Base-by-base conservation (phyloP, 2,113 vertebrate species). In the Stictonetta naevosa region DNA sequence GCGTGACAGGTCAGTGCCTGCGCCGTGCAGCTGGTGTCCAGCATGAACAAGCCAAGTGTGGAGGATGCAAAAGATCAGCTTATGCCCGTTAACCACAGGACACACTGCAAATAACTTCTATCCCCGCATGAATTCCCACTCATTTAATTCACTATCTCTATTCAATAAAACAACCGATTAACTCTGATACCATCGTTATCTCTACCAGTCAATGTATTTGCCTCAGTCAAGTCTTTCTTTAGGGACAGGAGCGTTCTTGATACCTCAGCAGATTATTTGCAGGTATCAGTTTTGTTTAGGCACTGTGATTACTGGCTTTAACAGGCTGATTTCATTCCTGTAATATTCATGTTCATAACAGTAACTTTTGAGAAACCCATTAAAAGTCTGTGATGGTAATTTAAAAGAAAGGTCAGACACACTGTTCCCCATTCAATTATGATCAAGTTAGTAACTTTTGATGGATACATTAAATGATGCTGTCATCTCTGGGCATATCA, bases 391-490 rank as follows among this genome's bases (percentile, higher is more conserved):
- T 2, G 5, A 42, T 38, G 40, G 50, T 82, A 91, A 69, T 92
- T 91, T 84, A 56, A 91, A 92, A 69, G 58, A 88, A 95, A 96
- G 90, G 86, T 94, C 92, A 91, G 53, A 31, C 53, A 42, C 28
- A 50, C 50, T 1, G 2, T 93, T 81, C 36, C 40, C 66, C 20
- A 22, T 88, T 88, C 69, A 42, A 9, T 91, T 76, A 90, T 1
- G 19, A 62, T 73, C 53, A 84, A 73, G 40, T 93, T 62, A 69
- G 86, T 79, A 84, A 84, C 86, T 90, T 95, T 69, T 76, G 93
- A 81, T 92, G 69, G 80, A 71, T 93, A 25, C 34, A 26, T 89
- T 79, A 91, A 90, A 55, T 71, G 84, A 19, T 90, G 82, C n/a
- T 91, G 48, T 76, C 75, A 42, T 80, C 22, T 12, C 58, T 64